Evolutionary conservation across 2,797 vertebrate species (phyloP), one percentile per base, ranked within the genome.

Genomic region (Microcaecilia unicolor): DNA sequence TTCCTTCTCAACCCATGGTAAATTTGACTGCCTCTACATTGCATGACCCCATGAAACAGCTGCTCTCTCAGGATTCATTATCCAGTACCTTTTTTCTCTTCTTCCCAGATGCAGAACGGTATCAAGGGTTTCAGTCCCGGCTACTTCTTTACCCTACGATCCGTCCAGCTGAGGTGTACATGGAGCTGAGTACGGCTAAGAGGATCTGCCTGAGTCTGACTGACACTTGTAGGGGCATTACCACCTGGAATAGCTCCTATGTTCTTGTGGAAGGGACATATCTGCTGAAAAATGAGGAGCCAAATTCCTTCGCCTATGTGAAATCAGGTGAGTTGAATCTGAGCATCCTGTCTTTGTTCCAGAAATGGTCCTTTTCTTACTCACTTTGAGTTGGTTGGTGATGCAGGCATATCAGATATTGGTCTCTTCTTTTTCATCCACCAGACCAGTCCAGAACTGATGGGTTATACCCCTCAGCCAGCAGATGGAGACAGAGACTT

Each of bases 251-350:
- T 22, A 29, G 37, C 13, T 7, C 15, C 15, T 42, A 48, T 42
- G 38, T 29, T 7, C 29, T 48, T 48, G 29, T 39, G 12, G 33
- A 11, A 37, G 46, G 46, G 28, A 37, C 18, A 25, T 15, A 21
- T 5, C 25, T 48, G 29, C 8, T 48, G 24, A 48, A 18, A 33
- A 48, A 25, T 28, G 30, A 37, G 12, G 29, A 48, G 17, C 21
- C 7, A 18, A 10, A 15, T 9, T 37, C 34, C 20, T 30, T n/a
- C n/a, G 39, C 46, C 12, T 42, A 32, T 29, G 15, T 48, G 12
- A 48, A 48, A 37, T 37, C 38, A 48, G 46, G 46, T 42, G 10
- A 22, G 15, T 30, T 25, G 22, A 39, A 4, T n/a, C n/a, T n/a
- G n/a, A n/a, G n/a, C n/a, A n/a, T n/a, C n/a, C n/a, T n/a, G n/a